A percentile compares a stretch with the other conserved stretches of the same genome.
phyloP scores from a whole-genome alignment of 2,888 invertebrate genomes.

The Ormyrus rosae region DNA sequence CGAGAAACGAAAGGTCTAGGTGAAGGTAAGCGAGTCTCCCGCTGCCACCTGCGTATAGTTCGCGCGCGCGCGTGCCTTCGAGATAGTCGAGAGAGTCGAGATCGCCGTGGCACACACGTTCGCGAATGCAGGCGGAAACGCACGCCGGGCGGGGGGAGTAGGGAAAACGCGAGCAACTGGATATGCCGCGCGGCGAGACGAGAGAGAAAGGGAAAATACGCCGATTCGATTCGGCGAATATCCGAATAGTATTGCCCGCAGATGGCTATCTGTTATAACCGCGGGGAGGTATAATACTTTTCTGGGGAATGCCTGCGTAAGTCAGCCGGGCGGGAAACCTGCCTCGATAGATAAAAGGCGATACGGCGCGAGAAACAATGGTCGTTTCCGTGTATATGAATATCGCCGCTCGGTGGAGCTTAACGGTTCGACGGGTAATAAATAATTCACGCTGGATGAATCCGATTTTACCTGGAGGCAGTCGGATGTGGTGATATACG shows the following conservation, averaged over 20 bases:
- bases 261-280: background rate
- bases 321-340: no score
- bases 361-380: constrained; percentile 1
- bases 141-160: background rate
- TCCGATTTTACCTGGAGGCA: background rate
- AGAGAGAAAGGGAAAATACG: background rate
- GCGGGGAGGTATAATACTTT: background rate
- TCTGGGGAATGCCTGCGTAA: background rate
- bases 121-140: constrained; percentile 1
- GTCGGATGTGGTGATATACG: background rate
- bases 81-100: no score
- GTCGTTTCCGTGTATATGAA: constrained; percentile 9
- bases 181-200: background rate
- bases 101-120: constrained; percentile 19
- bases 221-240: background rate
- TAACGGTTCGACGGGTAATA: background rate
- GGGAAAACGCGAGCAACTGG: constrained; percentile 8
- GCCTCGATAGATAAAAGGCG: background rate
- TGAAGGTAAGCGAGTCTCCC: constrained; percentile 70
- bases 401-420: background rate
- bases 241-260: constrained; percentile 5
- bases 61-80: constrained; percentile 52
- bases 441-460: constrained; percentile 26
- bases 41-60: constrained; percentile 50
- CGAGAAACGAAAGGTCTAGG: constrained; percentile 75